Base-by-base conservation (phyloP, 2,888 invertebrate genomes). In the Dryomyza anilis region DNA sequence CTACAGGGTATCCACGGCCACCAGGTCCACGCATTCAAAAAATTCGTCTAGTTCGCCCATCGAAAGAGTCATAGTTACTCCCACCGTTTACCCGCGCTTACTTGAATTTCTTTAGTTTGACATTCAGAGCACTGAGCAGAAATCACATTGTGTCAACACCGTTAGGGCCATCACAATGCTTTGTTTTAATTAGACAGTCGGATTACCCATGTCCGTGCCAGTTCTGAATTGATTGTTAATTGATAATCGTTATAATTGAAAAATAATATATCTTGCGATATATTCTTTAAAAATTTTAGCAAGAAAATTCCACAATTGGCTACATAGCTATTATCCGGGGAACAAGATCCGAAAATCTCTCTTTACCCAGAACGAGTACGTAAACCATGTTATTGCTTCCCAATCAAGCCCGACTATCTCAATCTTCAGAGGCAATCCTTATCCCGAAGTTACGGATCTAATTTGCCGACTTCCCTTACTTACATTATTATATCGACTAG, bases 361-460 rank as follows among this genome's bases (percentile, higher is more conserved):
- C 69, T 71, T 71, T 71, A 70, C 69, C 69, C 70, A 70, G 70
- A 70, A 68, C 69, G 71, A 71, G 70, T 60, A 70, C 70, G 64
- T 70, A 69, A 70, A 66, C 69, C 70, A 67, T 69, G 62, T 68
- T 86, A 85, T 86, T 69, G 66, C 67, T 70, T 69, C 67, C 70
- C 67, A 71, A 70, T 69, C 69, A 67, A 62, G 64, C 67, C 68
- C 70, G 68, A 53, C 30, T 30, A 53, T 29, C 29, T 53, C 30
- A 53, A 30, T 53, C 53, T 30, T 53, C 58, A 63, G 86, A 86
- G 87, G 85, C 85, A 86, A 86, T 55, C 55, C 36, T 55, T 55
- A 36, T 86, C 88, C 89, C 87, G 87, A 89, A 87, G 85, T 86
- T 87, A 87, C 87, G 87, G 88, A 55, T 55, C 55, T 36, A 55